Evolutionary conservation across 2,797 vertebrate genomes (phyloP), one percentile per base, ranked within the genome.

Genomic region (Champsocephalus esox): DNA sequence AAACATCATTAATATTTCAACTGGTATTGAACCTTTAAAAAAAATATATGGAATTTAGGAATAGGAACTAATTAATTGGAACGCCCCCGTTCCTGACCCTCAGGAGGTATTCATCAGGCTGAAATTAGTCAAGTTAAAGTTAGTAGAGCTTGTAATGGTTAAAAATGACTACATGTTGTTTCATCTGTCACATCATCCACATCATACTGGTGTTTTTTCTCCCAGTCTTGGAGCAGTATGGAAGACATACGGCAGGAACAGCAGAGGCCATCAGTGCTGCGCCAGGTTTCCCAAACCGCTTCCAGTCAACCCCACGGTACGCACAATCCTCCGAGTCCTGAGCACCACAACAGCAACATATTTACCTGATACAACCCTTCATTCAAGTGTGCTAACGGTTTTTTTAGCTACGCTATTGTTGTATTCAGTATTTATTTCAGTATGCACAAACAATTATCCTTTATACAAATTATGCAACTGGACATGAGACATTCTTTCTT

Each of bases 231-330:
- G 60, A 59, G 16, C 52, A 63, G 28, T 12, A 61, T 81, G 64
- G 87, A 78, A 1, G 64, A 12, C 12, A 12, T 60, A 1, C 59
- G 14, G 19, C 84, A 83, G 71, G 88, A 84, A 58, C 90, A 89
- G 58, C 82, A 83, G 80, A 87, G 90, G 46, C 87, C 90, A 0
- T 91, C 90, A 3, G 90, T 91, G 16, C 79, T 91, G 14, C 70
- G 87, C 28, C 86, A 88, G 3, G 63, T 83, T 59, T 49, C 59
- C 5, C 79, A 68, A 62, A 50, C 75, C 41, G 28, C 81, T 28
- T 79, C 65, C 68, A 81, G 59, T 63, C 61, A 14, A 13, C 79
- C 69, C 3, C 66, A 64, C 0, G 73, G 90, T 90, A 81, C 1
- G 54, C 6, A 48, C 1, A 54, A 48, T 13, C 21, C 49, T 62